Evolutionary conservation across 1,140 invertebrate genomes (phyloP).

Genomic region (Drosophila paulistorum): DNA sequence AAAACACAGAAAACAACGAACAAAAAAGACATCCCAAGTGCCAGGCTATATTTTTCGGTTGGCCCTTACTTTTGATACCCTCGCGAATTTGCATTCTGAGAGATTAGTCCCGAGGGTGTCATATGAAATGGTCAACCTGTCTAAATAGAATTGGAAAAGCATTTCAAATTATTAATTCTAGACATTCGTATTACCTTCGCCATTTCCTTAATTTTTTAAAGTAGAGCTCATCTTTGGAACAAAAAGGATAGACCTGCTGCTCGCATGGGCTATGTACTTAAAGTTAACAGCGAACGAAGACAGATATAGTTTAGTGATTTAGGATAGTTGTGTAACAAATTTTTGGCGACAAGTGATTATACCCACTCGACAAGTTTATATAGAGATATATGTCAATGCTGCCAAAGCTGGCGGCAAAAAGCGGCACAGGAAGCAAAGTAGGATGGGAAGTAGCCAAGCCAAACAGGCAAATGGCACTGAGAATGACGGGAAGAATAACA

Average conservation of each 20-base stretch:
- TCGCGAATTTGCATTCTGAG: conserved; percentile 1
- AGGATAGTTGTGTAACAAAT: background rate
- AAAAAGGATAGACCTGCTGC: no score
- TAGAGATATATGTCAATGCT: conserved; percentile 32
- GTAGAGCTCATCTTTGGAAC: no score
- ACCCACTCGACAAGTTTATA: background rate
- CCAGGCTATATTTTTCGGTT: background rate
- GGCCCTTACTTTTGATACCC: background rate
- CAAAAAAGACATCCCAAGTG: conserved; percentile 1
- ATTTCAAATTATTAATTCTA: no score
- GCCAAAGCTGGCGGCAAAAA: conserved; percentile 61
- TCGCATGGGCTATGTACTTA: no score
- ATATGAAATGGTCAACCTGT: background rate
- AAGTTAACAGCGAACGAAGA: no score
- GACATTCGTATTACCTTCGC: no score
- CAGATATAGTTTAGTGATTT: background rate
- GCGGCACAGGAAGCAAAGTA: conserved; percentile 49
- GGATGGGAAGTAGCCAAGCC: conserved; percentile 12
- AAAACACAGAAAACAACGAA: conserved; percentile 2
- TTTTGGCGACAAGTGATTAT: background rate
- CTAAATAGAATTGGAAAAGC: background rate
- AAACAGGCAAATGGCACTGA: conserved; percentile 39
- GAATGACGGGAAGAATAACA: conserved; percentile 72
- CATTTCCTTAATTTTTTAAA: no score
- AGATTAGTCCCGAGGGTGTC: background rate